A percentile compares a stretch with the other conserved stretches of the same genome.
Evolutionary conservation across 2,888 invertebrate genomes (phyloP).

Genomic region (Aquatica leii): DNA sequence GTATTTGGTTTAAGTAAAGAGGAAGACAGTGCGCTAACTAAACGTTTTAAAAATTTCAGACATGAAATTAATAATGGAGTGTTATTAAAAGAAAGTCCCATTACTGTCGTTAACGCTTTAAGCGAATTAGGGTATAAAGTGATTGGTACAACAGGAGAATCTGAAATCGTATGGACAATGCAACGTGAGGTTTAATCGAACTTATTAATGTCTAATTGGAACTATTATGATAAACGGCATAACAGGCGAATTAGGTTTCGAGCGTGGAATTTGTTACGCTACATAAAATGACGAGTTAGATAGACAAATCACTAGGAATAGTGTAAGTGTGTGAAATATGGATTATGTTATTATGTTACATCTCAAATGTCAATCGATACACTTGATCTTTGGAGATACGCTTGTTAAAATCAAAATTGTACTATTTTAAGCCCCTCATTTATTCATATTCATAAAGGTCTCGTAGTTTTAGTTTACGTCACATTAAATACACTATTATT

Average conservation of each 20-base stretch:
- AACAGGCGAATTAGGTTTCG: conserved; percentile 86
- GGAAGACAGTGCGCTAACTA: conserved; percentile 74
- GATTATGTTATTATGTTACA: too few species aligned
- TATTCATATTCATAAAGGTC: too few species aligned
- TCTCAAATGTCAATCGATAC: too few species aligned
- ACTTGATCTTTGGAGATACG: too few species aligned
- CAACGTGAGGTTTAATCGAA: conserved; percentile 73
- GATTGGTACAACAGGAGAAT: conserved; percentile 79
- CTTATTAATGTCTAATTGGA: conserved; percentile 35
- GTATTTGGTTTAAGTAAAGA: conserved; percentile 79
- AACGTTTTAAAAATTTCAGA: conserved; percentile 71
- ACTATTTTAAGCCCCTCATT: too few species aligned
- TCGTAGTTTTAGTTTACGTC: too few species aligned
- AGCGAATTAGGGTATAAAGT: conserved; percentile 82
- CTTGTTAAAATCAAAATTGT: too few species aligned
- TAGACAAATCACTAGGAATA: too few species aligned
- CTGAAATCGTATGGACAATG: conserved; percentile 85
- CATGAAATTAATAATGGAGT: conserved; percentile 75
- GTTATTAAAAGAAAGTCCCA: conserved; percentile 73
- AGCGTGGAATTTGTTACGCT: conserved; percentile 90
- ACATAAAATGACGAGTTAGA: conserved; percentile 79
- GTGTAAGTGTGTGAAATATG: too few species aligned
- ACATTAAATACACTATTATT: too few species aligned
- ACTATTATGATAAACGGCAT: conserved; percentile 28
- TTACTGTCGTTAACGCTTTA: conserved; percentile 76